These are phyloP conservation scores for Mus spicilegus DNA, from an alignment of 2,113 vertebrate species.

Conservation along the genomic window DNA sequence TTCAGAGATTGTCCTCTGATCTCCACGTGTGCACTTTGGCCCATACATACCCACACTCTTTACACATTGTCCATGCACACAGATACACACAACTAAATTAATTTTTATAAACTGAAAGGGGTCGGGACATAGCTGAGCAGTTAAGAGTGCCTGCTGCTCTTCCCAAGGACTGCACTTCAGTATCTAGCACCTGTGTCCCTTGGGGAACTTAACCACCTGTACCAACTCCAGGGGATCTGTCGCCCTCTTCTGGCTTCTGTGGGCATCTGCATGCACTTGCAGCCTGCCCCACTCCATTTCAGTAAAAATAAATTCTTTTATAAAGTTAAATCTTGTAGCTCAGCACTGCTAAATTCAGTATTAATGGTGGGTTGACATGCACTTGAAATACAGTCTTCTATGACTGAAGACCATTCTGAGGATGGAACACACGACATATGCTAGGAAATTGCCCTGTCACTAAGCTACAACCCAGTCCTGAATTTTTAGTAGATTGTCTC, in stretches of 20 bases:
- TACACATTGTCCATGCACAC: background rate
- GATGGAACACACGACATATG: background rate
- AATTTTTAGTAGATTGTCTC: slow-evolving; percentile 31
- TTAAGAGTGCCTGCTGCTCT: background rate
- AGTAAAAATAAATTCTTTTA: background rate
- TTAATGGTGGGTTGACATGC: background rate
- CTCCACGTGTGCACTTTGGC: background rate
- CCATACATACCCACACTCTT: background rate
- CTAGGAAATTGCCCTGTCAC: background rate
- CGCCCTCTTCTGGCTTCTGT: background rate
- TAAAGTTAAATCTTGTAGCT: background rate
- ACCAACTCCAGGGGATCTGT: background rate
- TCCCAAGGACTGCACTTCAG: background rate
- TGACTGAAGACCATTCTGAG: slow-evolving; percentile 13
- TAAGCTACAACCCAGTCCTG: background rate
- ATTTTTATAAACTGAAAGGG: background rate
- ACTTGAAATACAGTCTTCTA: slow-evolving; percentile 39
- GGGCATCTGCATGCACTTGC: background rate
- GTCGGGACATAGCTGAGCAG: background rate
- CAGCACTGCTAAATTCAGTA: background rate
- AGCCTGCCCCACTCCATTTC: background rate
- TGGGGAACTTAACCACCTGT: too few relatives aligned
- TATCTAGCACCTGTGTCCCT: background rate
- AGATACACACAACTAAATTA: background rate
- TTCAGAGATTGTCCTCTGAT: background rate